Conservation (phyloP, 2,113 vertebrate species). For the Carassius carassius region DNA sequence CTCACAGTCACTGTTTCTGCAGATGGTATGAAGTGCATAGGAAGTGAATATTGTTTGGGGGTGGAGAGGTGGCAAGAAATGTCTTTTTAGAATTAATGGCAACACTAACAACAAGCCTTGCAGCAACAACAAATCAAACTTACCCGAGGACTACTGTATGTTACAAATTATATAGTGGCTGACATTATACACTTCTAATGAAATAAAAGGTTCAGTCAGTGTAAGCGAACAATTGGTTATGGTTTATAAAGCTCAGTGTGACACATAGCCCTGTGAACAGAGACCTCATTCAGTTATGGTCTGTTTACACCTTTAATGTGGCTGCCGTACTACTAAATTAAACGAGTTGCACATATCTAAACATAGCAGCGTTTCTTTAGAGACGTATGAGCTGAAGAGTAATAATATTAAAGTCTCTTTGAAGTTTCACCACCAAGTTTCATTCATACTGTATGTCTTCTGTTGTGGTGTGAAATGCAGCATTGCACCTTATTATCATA, state of each 20-base stretch:
- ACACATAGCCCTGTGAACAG: neutral
- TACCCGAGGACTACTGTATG: conserved; percentile 4
- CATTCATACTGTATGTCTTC: conserved; percentile 33
- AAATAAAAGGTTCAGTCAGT: conserved; percentile 34
- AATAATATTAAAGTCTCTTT: conserved; percentile 42
- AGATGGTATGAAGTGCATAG: conserved; percentile 11
- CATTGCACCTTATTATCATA: conserved; percentile 18
- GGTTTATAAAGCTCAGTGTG: conserved; percentile 36
- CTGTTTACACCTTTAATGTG: conserved; percentile 53
- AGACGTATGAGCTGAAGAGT: conserved; percentile 1
- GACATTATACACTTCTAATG: conserved; percentile 36
- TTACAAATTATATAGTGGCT: conserved; percentile 18
- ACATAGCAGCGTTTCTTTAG: conserved; percentile 29
- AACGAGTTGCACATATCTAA: conserved; percentile 13
- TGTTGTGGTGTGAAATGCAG: conserved; percentile 37
- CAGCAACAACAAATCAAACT: conserved; percentile 8
- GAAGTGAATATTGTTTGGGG: neutral
- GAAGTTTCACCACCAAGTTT: conserved; percentile 56
- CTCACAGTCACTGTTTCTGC: conserved; percentile 53
- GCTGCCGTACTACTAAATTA: conserved; percentile 28
- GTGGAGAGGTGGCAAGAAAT: conserved; percentile 9
- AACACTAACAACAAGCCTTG: neutral
- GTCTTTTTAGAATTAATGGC: conserved; percentile 12
- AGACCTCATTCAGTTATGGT: conserved; percentile 27
- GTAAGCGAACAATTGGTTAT: conserved; percentile 29